phyloP scores from a whole-genome alignment of 2,888 invertebrate genomes.

The Drosophila anomalata region DNA sequence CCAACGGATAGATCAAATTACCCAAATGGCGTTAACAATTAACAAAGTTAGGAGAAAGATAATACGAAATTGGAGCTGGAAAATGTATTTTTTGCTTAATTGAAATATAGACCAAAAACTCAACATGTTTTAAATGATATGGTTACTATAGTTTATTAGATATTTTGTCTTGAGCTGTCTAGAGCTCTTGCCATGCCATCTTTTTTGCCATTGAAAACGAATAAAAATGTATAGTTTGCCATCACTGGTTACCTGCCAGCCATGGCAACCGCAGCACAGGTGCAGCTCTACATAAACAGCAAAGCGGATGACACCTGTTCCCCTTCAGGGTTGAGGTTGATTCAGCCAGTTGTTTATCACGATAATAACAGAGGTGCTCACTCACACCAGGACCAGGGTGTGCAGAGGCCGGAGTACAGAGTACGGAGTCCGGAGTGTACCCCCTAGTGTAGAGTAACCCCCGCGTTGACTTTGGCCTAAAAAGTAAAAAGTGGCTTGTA shows the following conservation, averaged over 20 bases:
- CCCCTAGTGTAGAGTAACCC: slow-evolving; percentile 15
- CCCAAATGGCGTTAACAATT: slow-evolving; percentile 50
- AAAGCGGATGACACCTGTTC: slow-evolving; percentile 78
- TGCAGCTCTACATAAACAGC: slow-evolving; percentile 45
- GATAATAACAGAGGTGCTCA: slow-evolving; percentile 62
- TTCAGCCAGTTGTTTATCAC: slow-evolving; percentile 60
- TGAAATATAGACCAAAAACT: too few relatives aligned
- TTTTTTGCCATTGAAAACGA: neutral
- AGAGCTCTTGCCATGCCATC: neutral
- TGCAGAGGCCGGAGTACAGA: too few relatives aligned
- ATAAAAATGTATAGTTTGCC: neutral
- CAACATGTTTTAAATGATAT: neutral
- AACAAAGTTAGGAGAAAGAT: slow-evolving; percentile 28
- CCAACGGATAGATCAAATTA: slow-evolving; percentile 39
- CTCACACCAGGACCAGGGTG: slow-evolving; percentile 21
- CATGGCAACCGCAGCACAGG: slow-evolving; percentile 44
- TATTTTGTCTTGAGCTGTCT: neutral
- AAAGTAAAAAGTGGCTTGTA: slow-evolving; percentile 49
- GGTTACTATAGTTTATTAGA: neutral
- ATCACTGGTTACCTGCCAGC: slow-evolving; percentile 2
- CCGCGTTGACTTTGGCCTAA: slow-evolving; percentile 46
- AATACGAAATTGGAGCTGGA: slow-evolving; percentile 23
- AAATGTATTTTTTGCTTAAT: neutral
- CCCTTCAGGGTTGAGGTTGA: slow-evolving; percentile 22
- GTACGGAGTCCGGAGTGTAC: too few relatives aligned